Base-by-base conservation (phyloP, 1,140 invertebrate species). In the Cotesia chilonis region DNA sequence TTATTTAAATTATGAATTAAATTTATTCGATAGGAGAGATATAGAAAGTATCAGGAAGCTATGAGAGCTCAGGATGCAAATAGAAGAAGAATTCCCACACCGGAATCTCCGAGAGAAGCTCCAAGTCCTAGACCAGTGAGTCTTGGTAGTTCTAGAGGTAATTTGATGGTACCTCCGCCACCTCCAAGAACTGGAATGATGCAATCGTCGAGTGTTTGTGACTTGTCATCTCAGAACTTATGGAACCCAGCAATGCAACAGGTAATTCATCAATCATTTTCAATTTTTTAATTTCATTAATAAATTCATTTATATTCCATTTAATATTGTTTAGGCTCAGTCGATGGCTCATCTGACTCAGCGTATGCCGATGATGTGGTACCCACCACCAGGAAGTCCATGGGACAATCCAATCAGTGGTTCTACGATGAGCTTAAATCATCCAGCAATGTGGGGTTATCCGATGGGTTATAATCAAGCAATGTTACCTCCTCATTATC, bases 341-440 rank as follows among this genome's bases (percentile, higher is more conserved):
- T 93, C 92, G 0, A 89, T 93, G 88, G 91, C 91, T 0, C 91
- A 92, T 28, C 79, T 92, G 78, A 87, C 75, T 78, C 85, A 87
- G 63, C 75, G 69, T 82, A 83, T 73, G 78, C 86, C 81, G 38
- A 81, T 84, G 70, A 75, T 88, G 86, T 79, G 89, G 91, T 78
- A 91, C 87, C 82, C 81, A n/a, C 74, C 81, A 14, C 74, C 81
- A 1, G 76, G 71, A 7, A 76, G 77, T 61, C 76, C 81, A 3
- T 87, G 85, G 85, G 84, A 87, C n/a, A 64, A 69, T 68, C 66
- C 77, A 6, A 72, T 86, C 70, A 79, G 84, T n/a, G 85, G 84
- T 14, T 87, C 86, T 0, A 85, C 79, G 1, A 75, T 86, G 78
- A 86, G 84, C 60, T 61, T 86, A 0, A 85, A 85, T 75, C 87